phyloP scores from a whole-genome alignment of 30 jellyfish, hydroid and myxozoan species.

The Aurelia coerulea region DNA sequence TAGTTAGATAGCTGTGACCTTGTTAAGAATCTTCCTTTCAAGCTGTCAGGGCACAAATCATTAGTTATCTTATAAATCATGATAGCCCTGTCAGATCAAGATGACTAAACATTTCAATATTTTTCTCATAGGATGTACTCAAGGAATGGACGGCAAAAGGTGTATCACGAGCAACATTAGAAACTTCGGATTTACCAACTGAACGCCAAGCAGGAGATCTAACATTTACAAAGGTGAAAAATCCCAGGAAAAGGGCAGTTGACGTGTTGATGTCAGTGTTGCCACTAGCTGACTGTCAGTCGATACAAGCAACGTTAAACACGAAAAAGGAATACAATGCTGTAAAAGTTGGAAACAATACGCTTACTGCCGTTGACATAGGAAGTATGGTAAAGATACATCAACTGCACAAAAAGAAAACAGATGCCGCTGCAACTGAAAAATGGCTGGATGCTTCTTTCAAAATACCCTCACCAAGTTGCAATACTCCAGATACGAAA shows the following conservation, averaged over 20 bases:
- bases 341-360: conserved; percentile 4
- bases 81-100: too few relatives aligned
- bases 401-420: conserved; percentile 13
- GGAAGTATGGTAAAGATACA: conserved; percentile 3
- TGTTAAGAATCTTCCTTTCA: too few relatives aligned
- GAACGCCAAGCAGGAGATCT: background rate
- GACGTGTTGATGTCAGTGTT: background rate
- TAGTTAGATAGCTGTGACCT: too few relatives aligned
- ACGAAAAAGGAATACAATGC: conserved; percentile 6
- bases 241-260: background rate
- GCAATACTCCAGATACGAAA: background rate
- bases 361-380: background rate
- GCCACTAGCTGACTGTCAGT: conserved; percentile 16
- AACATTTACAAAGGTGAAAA: background rate
- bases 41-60: too few relatives aligned
- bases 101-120: too few relatives aligned
- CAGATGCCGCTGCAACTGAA: conserved; percentile 10
- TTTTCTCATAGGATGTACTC: too few relatives aligned
- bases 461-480: conserved; percentile 3
- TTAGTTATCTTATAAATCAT: too few relatives aligned
- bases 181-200: background rate
- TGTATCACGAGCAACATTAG: too few relatives aligned
- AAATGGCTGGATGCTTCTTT: background rate
- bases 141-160: too few relatives aligned
- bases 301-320: conserved; percentile 3